Base-by-base conservation (phyloP, 2,888 invertebrate genomes). In the Poecilus cupreus region DNA sequence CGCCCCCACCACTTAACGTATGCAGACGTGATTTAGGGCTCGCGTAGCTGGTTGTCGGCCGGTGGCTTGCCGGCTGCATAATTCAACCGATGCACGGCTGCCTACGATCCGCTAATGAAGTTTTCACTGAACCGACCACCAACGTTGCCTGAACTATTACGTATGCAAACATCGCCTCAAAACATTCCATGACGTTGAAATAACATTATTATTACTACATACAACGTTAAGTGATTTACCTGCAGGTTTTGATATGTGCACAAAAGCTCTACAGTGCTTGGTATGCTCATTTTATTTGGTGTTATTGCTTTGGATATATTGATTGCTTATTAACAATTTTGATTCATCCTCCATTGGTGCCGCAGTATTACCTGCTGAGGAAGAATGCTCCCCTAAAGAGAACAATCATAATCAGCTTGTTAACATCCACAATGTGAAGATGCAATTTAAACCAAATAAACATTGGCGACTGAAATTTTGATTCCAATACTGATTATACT, bases 81-180 rank as follows among this genome's bases (percentile, higher is more conserved):
- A 79, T 79, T 79, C 79, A 79, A 37, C 54, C 76, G 57, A 32
- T 57, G 54, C 57, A 20, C 46, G 79, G 26, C 54, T 20, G 70
- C 79, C 70, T 49, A 46, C 70, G 79, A 68, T 79, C 70, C 57
- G 68, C 70, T 79, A 79, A 79, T 79, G 79, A 79, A 79, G 79
- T 79, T 79, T 79, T 70, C 79, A 68, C 79, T 24, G 51, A 60
- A 54, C 60, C 64, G 22, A 54, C 64, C 49, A 18, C 64, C 64
- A 39, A 46, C 72, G 72, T 24, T 68, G 22, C 46, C 24, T 46
- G 46, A 49, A 72, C 70, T 64, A 70, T 79, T 79, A 79, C 70
- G 79, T 79, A 79, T 79, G 79, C 79, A 79, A 79, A 79, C 79
- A 79, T 70, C 70, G 79, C 79, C 79, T 68, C 79, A 70, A 79